Percentiles rank a stretch among this genome's conserved stretches.
These are phyloP conservation scores for Neolamprologus sp. DNA, from an alignment of 2,113 vertebrate genomes.

Conservation along the genomic window DNA sequence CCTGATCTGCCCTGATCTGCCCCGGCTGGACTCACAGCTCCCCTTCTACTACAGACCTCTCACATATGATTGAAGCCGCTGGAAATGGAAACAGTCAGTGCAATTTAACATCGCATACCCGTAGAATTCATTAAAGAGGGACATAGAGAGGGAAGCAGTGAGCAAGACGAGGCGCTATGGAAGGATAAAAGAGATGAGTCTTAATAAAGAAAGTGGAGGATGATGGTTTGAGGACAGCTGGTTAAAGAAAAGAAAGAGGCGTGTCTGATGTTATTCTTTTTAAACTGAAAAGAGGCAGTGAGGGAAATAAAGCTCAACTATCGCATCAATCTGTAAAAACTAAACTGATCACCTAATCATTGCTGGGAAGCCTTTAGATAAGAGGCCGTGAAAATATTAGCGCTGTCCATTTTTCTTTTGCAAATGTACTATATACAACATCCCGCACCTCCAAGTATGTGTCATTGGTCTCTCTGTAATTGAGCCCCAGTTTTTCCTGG, in stretches of 20 bases:
- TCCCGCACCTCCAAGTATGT: not conserved
- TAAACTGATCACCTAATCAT: not conserved
- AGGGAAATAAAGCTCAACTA: not conserved
- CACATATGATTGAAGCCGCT: constrained; percentile 50
- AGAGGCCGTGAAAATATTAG: not conserved
- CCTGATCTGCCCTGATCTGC: constrained; percentile 9
- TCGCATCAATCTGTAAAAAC: not conserved
- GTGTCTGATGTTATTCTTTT: not conserved
- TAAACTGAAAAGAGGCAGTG: not conserved
- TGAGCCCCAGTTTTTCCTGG: not conserved
- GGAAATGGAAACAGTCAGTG: constrained; percentile 55
- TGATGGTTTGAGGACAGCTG: not conserved
- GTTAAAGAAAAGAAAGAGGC: not conserved
- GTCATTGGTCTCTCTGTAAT: not conserved
- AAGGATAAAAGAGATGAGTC: not conserved
- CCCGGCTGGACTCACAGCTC: constrained; percentile 4
- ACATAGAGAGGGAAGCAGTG: not conserved
- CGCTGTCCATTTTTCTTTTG: not conserved
- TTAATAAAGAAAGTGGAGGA: not conserved
- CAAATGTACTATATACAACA: not conserved
- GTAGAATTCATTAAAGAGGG: constrained; percentile 23
- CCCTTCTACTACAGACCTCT: constrained; percentile 13
- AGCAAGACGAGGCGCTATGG: not conserved
- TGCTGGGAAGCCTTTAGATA: not conserved
- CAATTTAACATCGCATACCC: constrained; percentile 48